Evolutionary conservation across 2,888 invertebrate genomes (phyloP).

Genomic region (Temnothorax unifasciatus): DNA sequence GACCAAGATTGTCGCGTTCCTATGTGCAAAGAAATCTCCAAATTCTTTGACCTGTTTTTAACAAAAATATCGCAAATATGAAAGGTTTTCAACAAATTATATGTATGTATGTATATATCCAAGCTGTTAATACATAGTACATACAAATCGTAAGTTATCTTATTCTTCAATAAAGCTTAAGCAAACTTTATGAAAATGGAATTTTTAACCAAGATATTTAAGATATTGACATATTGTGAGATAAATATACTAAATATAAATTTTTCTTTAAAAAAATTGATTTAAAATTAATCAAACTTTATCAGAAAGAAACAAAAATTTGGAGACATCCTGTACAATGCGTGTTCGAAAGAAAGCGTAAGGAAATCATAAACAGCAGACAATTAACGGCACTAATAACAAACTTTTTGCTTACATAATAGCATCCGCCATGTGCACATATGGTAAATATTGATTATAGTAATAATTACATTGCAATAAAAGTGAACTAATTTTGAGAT

Average conservation of each 20-base stretch:
- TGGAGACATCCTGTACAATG: neutral
- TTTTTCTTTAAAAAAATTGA: neutral
- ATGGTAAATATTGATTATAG: constrained; percentile 23
- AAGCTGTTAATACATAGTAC: neutral
- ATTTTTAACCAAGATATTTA: neutral
- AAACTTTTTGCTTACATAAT: constrained; percentile 17
- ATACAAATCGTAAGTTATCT: neutral
- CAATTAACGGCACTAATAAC: constrained; percentile 30
- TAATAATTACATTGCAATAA: constrained; percentile 62
- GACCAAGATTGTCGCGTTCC: neutral
- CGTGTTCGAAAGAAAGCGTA: neutral
- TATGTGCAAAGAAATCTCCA: neutral
- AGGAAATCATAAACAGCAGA: constrained; percentile 11
- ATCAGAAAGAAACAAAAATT: neutral
- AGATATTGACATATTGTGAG: neutral
- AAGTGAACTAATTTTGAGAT: constrained; percentile 46
- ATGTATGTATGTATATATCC: neutral
- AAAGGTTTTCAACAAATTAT: neutral
- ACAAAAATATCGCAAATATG: neutral
- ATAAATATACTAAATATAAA: neutral
- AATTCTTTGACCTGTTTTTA: neutral
- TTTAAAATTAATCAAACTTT: neutral
- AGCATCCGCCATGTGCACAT: neutral
- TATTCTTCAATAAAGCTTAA: neutral
- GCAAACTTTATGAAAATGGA: neutral